Evolutionary conservation across 1,140 invertebrate genomes (phyloP), one percentile per base, ranked within the genome.

Genomic region (Contarinia nasturtii): DNA sequence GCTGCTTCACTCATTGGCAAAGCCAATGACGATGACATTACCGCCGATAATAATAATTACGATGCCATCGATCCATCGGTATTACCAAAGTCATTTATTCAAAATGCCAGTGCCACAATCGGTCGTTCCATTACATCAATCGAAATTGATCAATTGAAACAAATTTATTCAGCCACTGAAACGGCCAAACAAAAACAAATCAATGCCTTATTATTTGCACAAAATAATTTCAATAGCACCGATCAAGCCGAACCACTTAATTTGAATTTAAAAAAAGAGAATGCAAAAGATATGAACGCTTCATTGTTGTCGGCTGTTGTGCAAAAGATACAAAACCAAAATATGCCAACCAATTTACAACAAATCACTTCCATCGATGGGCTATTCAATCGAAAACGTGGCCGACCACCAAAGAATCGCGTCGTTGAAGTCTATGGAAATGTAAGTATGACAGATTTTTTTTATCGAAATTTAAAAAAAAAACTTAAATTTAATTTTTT

Each of bases 341-440:
- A 46, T 42, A n/a, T 33, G 33, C 47, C 33, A 8, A 14, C 21
- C 19, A n/a, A 18, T 17, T 44, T 22, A 7, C 17, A 20, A 10
- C 60, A 62, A 50, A 62, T 62, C 36, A 62, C 60, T 42, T 60
- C 60, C 36, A 62, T 62, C 33, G 60, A 62, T 48, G 60, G 60
- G 2, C 60, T 62, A 45, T 91, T 92, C 58, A 83, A 86, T 61
- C 71, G 87, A 50, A 93, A 93, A 57, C 69, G 89, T 22, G 89
- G 89, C 48, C 70, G 89, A 46, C 89, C 89, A 17, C 89, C 88
- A 12, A 93, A 93, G 64, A 92, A 92, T 61, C 70, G 87, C 2
- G 78, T 91, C 14, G 87, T 93, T 44, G 87, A 92, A 71, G 82
- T 86, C 45, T 87, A 83, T 51, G 81, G 82, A 53, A 79, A 78